Conservation (phyloP, 2,113 vertebrate genomes). For the Clarias gariepinus region DNA sequence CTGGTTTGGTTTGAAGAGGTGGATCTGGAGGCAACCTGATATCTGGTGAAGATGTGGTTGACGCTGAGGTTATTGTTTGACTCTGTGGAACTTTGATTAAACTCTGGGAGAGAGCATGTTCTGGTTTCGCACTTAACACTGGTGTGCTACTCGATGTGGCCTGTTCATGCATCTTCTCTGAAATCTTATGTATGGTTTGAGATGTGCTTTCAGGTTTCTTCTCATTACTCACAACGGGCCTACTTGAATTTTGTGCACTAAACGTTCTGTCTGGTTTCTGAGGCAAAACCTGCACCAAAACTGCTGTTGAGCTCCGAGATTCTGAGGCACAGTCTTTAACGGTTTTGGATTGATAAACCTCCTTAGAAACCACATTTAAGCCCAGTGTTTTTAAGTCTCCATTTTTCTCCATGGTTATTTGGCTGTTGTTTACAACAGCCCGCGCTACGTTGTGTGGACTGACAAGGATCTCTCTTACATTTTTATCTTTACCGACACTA, state of each 20-base stretch:
- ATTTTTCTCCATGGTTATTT: constrained; percentile 42
- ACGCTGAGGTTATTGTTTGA: not conserved
- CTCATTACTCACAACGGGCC: not conserved
- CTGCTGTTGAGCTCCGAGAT: not conserved
- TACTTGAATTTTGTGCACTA: not conserved
- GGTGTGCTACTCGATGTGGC: not conserved
- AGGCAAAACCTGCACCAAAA: not conserved
- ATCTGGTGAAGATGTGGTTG: constrained; percentile 1
- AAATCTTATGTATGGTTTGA: not conserved
- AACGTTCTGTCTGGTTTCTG: not conserved
- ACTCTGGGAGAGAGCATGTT: not conserved
- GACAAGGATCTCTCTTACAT: constrained; percentile 28
- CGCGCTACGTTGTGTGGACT: not conserved
- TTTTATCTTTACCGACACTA: constrained; percentile 11
- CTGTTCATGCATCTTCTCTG: not conserved
- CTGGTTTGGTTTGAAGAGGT: constrained; percentile 53
- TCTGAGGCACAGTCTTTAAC: not conserved
- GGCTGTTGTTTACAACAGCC: not conserved
- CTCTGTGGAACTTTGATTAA: not conserved
- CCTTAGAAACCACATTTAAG: constrained; percentile 6
- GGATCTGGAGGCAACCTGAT: constrained; percentile 42
- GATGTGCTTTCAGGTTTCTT: constrained; percentile 11
- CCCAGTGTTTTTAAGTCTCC: constrained; percentile 15
- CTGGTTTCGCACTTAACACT: not conserved
- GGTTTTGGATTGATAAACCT: not conserved